Base-by-base conservation (phyloP, 2,113 vertebrate genomes). In the Nesoenas mayeri region DNA sequence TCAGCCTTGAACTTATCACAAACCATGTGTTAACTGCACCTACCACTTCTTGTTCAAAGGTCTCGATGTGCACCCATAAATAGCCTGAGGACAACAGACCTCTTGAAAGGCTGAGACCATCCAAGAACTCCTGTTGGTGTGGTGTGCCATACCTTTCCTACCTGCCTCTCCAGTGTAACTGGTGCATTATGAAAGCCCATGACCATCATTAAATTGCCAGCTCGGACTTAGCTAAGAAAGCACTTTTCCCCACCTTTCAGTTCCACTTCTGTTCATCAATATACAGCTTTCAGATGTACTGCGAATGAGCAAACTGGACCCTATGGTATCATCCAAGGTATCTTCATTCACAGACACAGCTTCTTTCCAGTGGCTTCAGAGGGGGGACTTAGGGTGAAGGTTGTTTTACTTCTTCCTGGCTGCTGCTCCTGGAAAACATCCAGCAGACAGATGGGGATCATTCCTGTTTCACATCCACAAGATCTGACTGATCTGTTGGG, bases 21-120 rank as follows among this genome's bases (percentile, higher is more conserved):
- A 58, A 36, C 72, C 67, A 36, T 40, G 79, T 93, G 82, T 73
- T 73, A 85, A 85, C 44, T 77, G 82, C 56, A 50, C 72, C 85
- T 83, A 88, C 54, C 28, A 12, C 66, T 90, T 72, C 88, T 91
- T 70, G 92, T 80, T 83, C 95, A 96, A 96, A 94, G 92, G 95
- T 96, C 95, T 93, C 1, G 0, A 51, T 0, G 0, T 51, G 88
- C 24, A 74, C 56, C 85, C 58, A 78, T 62, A 88, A 93, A 92
- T 65, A 95, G 94, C 64, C 71, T 24, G 79, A 79, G 79, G 22
- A 53, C 58, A 72, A 34, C 26, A 70, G 71, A 48, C 40, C 54
- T 90, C 75, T 38, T 17, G 32, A 79, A 93, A 94, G 73, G 73
- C 6, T 16, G 36, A 79, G 90, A 71, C 47, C 83, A 77, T 21